Percentiles rank a stretch among this genome's conserved stretches.
Evolutionary conservation across 2,113 vertebrate genomes (phyloP).

Genomic region (Montifringilla adamsi): DNA sequence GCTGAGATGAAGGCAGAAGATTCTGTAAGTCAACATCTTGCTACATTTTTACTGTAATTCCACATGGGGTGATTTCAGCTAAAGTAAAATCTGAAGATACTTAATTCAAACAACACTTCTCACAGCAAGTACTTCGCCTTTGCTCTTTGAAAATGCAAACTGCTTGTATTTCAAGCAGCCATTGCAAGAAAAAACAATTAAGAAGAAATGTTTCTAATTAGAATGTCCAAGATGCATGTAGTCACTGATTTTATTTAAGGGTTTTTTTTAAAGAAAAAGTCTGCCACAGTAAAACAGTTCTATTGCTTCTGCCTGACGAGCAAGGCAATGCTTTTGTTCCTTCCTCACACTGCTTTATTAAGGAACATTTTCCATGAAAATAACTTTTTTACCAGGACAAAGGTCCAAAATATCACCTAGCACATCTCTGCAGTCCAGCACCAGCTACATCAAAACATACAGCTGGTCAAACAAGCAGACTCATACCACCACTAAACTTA

Average conservation of each 20-base stretch:
- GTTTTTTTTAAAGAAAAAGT: neutral
- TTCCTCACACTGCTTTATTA: neutral
- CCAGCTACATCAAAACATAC: neutral
- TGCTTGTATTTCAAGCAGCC: neutral
- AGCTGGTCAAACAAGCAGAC: neutral
- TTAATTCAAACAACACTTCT: neutral
- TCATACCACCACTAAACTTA: neutral
- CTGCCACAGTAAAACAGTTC: neutral
- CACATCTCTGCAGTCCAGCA: neutral
- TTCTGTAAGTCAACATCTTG: neutral
- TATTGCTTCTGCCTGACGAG: neutral
- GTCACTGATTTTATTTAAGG: neutral
- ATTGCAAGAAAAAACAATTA: neutral
- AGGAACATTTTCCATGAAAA: neutral
- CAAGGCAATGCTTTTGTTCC: neutral
- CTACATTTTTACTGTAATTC: neutral
- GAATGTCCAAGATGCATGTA: neutral
- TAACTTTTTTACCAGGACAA: neutral
- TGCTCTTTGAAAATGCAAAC: neutral
- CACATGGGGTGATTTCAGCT: neutral
- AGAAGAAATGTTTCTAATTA: neutral
- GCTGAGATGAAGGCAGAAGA: neutral
- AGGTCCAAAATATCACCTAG: neutral
- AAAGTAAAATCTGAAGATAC: neutral
- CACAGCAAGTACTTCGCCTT: neutral